Percentiles rank a stretch among this genome's conserved stretches.
These are phyloP conservation scores for Clistopyga incitator DNA, from an alignment of 2,888 invertebrate species.

Conservation along the genomic window DNA sequence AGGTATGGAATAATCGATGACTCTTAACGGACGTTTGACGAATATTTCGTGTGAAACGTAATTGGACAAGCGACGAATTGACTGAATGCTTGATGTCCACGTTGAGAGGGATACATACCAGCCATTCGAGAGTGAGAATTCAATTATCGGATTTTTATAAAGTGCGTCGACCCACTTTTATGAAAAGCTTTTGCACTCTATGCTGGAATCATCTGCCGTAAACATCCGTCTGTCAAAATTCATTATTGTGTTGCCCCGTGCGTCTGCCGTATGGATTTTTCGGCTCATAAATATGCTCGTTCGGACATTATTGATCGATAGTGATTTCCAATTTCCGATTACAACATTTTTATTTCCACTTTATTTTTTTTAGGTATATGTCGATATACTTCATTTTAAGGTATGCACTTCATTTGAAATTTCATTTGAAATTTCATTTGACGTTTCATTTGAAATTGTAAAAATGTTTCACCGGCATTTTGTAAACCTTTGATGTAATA, in stretches of 20 bases:
- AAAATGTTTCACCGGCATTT: neutral
- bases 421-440: too few species aligned
- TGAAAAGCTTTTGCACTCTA: constrained; percentile 52
- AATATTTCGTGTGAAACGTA: constrained; percentile 27
- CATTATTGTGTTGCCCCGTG: neutral
- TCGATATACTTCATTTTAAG: too few species aligned
- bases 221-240: constrained; percentile 37
- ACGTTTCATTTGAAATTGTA: too few species aligned
- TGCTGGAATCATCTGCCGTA: neutral
- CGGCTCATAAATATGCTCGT: neutral
- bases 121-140: constrained; percentile 13
- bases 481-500: neutral
- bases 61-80: constrained; percentile 57
- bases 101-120: constrained; percentile 8
- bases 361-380: too few species aligned
- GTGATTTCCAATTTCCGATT: too few species aligned
- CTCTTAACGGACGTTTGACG: constrained; percentile 6
- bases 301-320: too few species aligned
- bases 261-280: neutral
- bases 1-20: constrained; percentile 14
- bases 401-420: too few species aligned
- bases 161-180: constrained; percentile 42
- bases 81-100: constrained; percentile 35
- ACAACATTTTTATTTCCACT: too few species aligned
- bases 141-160: constrained; percentile 51